Percentiles rank a stretch among this genome's conserved stretches.
phyloP scores from a whole-genome alignment of 2,888 invertebrate genomes.

The Beris chalybata region DNA sequence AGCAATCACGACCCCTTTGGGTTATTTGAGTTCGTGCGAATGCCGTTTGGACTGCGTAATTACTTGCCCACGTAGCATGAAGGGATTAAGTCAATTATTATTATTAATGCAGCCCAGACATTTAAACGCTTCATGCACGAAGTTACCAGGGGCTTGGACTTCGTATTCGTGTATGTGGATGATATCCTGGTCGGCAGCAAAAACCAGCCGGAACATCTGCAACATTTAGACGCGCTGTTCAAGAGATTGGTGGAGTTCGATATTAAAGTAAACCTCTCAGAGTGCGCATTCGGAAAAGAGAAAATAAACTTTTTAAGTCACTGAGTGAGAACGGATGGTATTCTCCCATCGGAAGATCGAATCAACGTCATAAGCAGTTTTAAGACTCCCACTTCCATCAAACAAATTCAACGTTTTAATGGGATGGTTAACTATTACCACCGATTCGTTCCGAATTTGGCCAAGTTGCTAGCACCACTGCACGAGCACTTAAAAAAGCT shows the following conservation, averaged over 20 bases:
- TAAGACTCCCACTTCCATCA: not conserved
- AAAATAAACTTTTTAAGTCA: not conserved
- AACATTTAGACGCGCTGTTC: too few relatives aligned
- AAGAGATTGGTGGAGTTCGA: not conserved
- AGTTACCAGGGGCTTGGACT: too few relatives aligned
- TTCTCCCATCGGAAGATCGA: not conserved
- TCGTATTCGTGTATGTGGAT: too few relatives aligned
- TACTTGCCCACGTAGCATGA: too few relatives aligned
- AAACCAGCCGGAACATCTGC: too few relatives aligned
- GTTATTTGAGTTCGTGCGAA: too few relatives aligned
- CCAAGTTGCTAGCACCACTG: not conserved
- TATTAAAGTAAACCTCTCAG: not conserved
- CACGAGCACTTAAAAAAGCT: not conserved
- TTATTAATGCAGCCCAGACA: too few relatives aligned
- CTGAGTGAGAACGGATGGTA: not conserved
- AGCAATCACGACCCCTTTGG: too few relatives aligned
- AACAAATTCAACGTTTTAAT: not conserved
- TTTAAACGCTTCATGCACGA: too few relatives aligned
- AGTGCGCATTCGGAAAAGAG: not conserved
- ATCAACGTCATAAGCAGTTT: not conserved
- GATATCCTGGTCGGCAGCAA: too few relatives aligned
- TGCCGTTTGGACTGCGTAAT: too few relatives aligned
- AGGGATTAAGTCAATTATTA: too few relatives aligned
- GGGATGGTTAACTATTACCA: constrained; percentile 16
- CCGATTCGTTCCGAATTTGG: constrained; percentile 12